phyloP scores from a whole-genome alignment of 2,888 invertebrate species.

The Auanema freiburgensis region DNA sequence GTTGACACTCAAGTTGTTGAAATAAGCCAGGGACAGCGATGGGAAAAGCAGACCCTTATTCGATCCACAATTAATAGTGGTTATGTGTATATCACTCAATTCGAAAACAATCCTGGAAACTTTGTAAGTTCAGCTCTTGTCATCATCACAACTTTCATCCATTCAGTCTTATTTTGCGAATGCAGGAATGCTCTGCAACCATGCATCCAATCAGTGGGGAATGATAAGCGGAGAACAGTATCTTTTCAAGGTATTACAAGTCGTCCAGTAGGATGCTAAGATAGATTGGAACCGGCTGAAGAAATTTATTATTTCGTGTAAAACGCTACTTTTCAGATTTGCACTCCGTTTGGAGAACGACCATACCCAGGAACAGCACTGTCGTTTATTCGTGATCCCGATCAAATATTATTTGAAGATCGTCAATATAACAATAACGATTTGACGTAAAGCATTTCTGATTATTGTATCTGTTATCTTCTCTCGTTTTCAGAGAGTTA shows the following conservation, averaged over 20 bases:
- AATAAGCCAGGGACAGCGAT: constrained; percentile 50
- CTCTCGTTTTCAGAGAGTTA: constrained; percentile 48
- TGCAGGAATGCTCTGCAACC: constrained; percentile 62
- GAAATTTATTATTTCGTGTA: neutral
- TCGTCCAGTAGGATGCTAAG: neutral
- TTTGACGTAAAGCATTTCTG: constrained; percentile 50
- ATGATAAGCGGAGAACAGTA: constrained; percentile 64
- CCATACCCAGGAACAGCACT: constrained; percentile 60
- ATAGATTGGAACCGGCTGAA: neutral
- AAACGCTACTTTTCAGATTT: constrained; percentile 54
- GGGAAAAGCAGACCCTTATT: constrained; percentile 63
- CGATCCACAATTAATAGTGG: constrained; percentile 62
- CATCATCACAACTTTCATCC: neutral
- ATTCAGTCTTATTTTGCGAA: constrained; percentile 63
- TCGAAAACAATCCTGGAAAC: constrained; percentile 64
- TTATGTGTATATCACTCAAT: constrained; percentile 64
- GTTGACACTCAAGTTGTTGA: constrained; percentile 63
- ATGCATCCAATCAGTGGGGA: constrained; percentile 62
- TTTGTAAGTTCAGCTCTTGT: constrained; percentile 50
- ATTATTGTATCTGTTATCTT: neutral
- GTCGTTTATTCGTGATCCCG: constrained; percentile 58
- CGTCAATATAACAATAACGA: constrained; percentile 63
- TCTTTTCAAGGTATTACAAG: constrained; percentile 54
- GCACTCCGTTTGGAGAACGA: constrained; percentile 64
- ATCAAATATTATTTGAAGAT: constrained; percentile 57